Conservation (phyloP, 2,888 invertebrate species). For the Thyatira batis region DNA sequence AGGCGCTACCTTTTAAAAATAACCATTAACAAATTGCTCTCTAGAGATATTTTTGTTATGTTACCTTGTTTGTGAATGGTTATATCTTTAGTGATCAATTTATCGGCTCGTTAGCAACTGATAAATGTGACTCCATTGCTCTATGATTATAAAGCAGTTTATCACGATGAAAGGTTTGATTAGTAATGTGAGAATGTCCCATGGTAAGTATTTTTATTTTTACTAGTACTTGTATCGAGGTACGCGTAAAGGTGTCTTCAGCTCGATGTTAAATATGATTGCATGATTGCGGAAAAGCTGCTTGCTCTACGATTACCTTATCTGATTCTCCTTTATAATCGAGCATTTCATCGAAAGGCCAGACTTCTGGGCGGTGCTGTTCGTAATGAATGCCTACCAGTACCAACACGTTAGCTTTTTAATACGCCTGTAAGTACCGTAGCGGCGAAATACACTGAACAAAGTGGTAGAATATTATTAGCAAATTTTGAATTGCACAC, state of each 20-base stretch:
- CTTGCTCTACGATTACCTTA: slow-evolving; percentile 58
- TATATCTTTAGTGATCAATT: slow-evolving; percentile 73
- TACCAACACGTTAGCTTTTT: slow-evolving; percentile 63
- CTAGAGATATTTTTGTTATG: slow-evolving; percentile 71
- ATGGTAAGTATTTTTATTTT: slow-evolving; percentile 30
- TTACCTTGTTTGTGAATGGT: slow-evolving; percentile 64
- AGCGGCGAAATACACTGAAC: slow-evolving; percentile 50
- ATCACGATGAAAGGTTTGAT: slow-evolving; percentile 66
- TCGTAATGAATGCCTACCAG: slow-evolving; percentile 61
- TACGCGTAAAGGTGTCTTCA: slow-evolving; percentile 8
- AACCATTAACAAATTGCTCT: slow-evolving; percentile 70
- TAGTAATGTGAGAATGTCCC: slow-evolving; percentile 60
- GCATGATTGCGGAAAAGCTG: slow-evolving; percentile 62
- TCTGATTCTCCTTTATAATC: slow-evolving; percentile 64
- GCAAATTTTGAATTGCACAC: slow-evolving; percentile 57
- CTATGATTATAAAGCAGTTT: slow-evolving; percentile 70
- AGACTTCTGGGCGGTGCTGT: slow-evolving; percentile 54
- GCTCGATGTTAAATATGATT: slow-evolving; percentile 29
- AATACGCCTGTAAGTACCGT: slow-evolving; percentile 62
- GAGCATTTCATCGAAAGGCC: slow-evolving; percentile 58
- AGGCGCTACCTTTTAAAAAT: slow-evolving; percentile 66
- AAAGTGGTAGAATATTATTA: slow-evolving; percentile 53
- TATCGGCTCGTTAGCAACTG: slow-evolving; percentile 72
- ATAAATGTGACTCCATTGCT: slow-evolving; percentile 69
- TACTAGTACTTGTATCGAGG: slow-evolving; percentile 4